Evolutionary conservation across 2,888 invertebrate genomes (phyloP).

Genomic region (Trachelus tabidus): DNA sequence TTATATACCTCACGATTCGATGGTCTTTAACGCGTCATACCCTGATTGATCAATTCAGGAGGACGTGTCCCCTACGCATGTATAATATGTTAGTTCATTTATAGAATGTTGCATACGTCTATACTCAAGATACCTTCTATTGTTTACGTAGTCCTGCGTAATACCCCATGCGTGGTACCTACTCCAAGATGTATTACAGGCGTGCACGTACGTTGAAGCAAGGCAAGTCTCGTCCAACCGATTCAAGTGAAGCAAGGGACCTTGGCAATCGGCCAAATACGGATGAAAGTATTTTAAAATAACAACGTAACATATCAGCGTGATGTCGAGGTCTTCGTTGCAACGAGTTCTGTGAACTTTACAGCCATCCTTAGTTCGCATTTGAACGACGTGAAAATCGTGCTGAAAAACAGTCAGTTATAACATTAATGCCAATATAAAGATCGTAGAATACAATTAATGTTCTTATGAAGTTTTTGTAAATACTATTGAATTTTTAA

Average conservation of each 20-base stretch:
- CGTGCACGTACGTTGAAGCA: conserved; percentile 11
- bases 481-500: not conserved
- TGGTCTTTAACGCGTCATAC: conserved; percentile 44
- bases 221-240: not conserved
- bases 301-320: conserved; percentile 34
- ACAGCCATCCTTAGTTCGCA: not conserved
- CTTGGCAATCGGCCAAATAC: conserved; percentile 58
- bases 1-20: conserved; percentile 51
- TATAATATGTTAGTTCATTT: not conserved
- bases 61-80: conserved; percentile 29
- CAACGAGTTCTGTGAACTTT: conserved; percentile 36
- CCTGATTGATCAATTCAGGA: conserved; percentile 50
- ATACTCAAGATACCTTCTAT: conserved; percentile 20
- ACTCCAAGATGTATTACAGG: conserved; percentile 13
- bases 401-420: not conserved
- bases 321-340: conserved; percentile 22
- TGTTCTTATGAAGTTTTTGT: not conserved
- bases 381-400: not conserved
- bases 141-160: conserved; percentile 28
- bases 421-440: not conserved
- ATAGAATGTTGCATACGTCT: not conserved
- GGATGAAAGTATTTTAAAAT: conserved; percentile 53
- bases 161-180: not conserved
- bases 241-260: conserved; percentile 43
- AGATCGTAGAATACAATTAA: not conserved